Percentiles rank a stretch among this genome's conserved stretches.
Conservation (phyloP, 2,888 invertebrate species). For the Amiota communis region DNA sequence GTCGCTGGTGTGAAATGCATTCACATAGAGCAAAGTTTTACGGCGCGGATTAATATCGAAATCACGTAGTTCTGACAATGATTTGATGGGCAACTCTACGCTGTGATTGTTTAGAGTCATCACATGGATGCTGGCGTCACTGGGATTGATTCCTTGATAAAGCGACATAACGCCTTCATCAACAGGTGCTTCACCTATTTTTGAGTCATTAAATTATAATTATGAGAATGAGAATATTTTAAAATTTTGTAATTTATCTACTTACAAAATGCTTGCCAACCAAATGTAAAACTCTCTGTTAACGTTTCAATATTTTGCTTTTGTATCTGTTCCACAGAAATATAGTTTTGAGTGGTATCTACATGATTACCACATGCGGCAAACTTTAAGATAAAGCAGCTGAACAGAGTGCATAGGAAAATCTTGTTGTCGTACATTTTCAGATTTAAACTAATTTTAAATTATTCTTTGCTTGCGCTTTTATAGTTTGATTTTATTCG, state of each 20-base stretch:
- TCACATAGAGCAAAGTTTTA: constrained; percentile 65
- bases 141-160: constrained; percentile 65
- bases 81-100: constrained; percentile 63
- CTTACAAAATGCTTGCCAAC: constrained; percentile 67
- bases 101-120: constrained; percentile 66
- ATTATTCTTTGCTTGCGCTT: background rate
- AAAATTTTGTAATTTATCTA: constrained; percentile 4
- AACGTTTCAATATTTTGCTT: constrained; percentile 58
- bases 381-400: background rate
- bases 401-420: too few species aligned
- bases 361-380: too few species aligned
- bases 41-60: constrained; percentile 62
- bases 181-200: constrained; percentile 64
- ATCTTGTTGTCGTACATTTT: constrained; percentile 1
- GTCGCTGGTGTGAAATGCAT: constrained; percentile 62
- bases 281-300: constrained; percentile 54
- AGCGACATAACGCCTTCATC: constrained; percentile 68
- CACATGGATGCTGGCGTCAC: constrained; percentile 62
- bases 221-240: background rate
- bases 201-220: background rate
- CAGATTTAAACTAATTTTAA: background rate
- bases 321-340: constrained; percentile 51
- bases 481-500: constrained; percentile 1
- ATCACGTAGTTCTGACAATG: constrained; percentile 63
- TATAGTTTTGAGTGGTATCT: background rate